These are phyloP conservation scores for Pseudococcus viburni DNA, from an alignment of 2,888 invertebrate species.

Conservation along the genomic window DNA sequence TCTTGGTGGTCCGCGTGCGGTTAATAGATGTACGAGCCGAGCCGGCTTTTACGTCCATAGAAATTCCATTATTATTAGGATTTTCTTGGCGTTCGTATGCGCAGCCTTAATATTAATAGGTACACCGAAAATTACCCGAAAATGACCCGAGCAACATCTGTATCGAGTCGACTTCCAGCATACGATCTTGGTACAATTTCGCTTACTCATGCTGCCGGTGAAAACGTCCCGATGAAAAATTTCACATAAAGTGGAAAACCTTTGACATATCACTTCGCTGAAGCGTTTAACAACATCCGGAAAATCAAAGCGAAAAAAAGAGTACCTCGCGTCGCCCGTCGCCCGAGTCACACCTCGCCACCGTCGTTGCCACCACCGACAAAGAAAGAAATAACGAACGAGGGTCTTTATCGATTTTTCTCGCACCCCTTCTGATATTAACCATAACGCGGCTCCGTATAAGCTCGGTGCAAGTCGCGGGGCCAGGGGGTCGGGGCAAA, in stretches of 20 bases:
- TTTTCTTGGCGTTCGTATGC: neutral
- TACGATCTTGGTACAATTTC: neutral
- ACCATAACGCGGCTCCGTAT: conserved; percentile 9
- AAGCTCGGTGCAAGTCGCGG: neutral
- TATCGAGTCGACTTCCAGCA: neutral
- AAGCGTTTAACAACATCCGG: conserved; percentile 58
- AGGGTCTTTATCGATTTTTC: conserved; percentile 56
- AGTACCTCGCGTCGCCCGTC: neutral
- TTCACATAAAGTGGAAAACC: conserved; percentile 26
- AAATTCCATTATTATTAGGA: conserved; percentile 48
- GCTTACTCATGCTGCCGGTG: conserved; percentile 21
- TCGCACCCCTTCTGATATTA: conserved; percentile 46
- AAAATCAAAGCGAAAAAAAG: conserved; percentile 5
- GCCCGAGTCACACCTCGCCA: conserved; percentile 10
- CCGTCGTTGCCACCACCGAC: neutral
- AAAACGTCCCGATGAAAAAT: neutral
- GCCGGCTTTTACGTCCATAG: neutral
- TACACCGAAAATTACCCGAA: neutral
- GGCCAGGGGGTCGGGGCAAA: neutral
- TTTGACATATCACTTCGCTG: conserved; percentile 54
- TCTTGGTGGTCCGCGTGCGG: conserved; percentile 56
- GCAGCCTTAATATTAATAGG: neutral
- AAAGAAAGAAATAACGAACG: conserved; percentile 46
- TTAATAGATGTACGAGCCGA: conserved; percentile 29
- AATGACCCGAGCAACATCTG: neutral